Evolutionary conservation across 2,113 vertebrate species (phyloP), one percentile per base, ranked within the genome.

Genomic region (Rhizomys pruinosus): DNA sequence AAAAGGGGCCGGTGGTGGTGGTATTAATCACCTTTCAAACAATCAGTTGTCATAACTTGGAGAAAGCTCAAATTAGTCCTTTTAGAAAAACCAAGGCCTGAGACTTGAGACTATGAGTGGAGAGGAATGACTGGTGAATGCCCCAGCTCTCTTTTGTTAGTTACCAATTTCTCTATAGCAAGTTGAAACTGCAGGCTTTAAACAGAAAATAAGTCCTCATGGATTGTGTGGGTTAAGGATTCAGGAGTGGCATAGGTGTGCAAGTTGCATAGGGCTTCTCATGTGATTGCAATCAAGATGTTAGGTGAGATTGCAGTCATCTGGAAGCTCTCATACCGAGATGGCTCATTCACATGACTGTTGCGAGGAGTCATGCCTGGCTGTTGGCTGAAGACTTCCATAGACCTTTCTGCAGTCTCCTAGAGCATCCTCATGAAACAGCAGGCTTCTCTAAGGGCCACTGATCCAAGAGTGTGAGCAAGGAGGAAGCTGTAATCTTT

Each of bases 151-250:
- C 63, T 25, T 25, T 61, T 72, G 42, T 73, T 44, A 9, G n/a
- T 80, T 88, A 71, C 34, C n/a, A 57, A n/a, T 86, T 93, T 1
- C 79, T 84, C 12, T 22, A 42, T 57, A 76, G 91, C 32, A 94
- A 55, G 63, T 84, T 84, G 64, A 22, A 52, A 52, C 47, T 52
- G 47, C 11, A 52, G 47, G 47, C n/a, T 20, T n/a, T 8, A 89
- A 76, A 77, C 37, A 71, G n/a, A n/a, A 92, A 89, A 12, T 47
- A 64, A 44, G 72, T 72, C 27, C 17, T 88, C 16, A 29, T 25
- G 23, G 34, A 81, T 90, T 78, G 25, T 80, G 12, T n/a, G 81
- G 37, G 8, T 82, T 71, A 59, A 12, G 37, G 66, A 69, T 79
- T 93, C 37, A 92, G 23, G 59, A 91, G 59, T 68, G 22, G 44